These are phyloP conservation scores for Platanista minor DNA, from an alignment of 2,113 vertebrate genomes.

Conservation along the genomic window DNA sequence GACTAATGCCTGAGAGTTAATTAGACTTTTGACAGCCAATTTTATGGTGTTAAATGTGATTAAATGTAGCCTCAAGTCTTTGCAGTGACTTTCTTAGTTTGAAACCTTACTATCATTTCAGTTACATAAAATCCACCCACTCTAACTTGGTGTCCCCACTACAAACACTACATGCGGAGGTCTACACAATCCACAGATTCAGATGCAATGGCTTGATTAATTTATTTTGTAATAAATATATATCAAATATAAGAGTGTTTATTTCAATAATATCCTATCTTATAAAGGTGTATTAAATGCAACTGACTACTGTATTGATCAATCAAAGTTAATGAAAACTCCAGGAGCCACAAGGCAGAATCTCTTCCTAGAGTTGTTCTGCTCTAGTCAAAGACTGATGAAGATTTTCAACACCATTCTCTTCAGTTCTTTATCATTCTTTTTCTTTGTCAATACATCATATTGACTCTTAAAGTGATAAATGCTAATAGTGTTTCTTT, in stretches of 20 bases:
- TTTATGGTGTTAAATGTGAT: conserved; percentile 41
- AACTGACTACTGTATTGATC: background rate
- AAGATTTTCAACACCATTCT: background rate
- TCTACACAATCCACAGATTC: background rate
- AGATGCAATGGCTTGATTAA: background rate
- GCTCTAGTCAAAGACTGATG: background rate
- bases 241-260: background rate
- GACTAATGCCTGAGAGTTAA: conserved; percentile 29
- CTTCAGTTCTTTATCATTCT: background rate
- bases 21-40: conserved; percentile 41
- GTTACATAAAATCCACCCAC: background rate
- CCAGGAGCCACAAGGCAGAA: background rate
- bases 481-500: background rate
- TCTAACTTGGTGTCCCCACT: background rate
- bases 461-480: background rate
- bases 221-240: background rate
- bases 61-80: conserved; percentile 58
- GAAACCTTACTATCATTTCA: conserved; percentile 30
- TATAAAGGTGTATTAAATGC: background rate
- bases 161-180: background rate
- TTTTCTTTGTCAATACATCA: background rate
- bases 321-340: background rate
- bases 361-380: background rate
- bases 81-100: conserved; percentile 54
- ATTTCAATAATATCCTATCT: background rate